phyloP scores from a whole-genome alignment of 2,113 vertebrate species.

The Excalfactoria chinensis region DNA sequence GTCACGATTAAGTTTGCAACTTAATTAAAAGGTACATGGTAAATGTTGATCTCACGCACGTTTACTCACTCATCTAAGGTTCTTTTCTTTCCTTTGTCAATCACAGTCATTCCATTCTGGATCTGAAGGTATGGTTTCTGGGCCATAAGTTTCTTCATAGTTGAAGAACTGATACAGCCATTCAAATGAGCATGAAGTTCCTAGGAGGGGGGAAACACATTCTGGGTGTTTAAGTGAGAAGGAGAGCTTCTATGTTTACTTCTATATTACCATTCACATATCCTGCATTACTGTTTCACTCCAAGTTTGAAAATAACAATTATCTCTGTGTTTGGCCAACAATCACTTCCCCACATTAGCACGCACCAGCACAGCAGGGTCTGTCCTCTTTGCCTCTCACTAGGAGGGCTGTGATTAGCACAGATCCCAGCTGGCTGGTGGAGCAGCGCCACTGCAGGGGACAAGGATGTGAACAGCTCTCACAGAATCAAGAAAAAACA shows the following conservation, averaged over 20 bases:
- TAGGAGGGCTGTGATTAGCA: neutral
- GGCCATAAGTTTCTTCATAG: conserved; percentile 89
- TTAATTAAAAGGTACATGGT: neutral
- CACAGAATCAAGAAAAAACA: neutral
- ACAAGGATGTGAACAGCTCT: neutral
- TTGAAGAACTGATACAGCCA: conserved; percentile 90
- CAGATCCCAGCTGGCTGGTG: accelerated
- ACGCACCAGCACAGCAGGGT: accelerated
- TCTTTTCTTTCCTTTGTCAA: conserved; percentile 88
- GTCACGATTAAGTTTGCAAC: neutral
- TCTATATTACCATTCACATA: accelerated
- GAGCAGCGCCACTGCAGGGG: accelerated
- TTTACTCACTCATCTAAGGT: conserved; percentile 89
- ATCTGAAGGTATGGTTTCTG: conserved; percentile 89
- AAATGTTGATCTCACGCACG: accelerated
- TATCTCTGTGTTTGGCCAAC: neutral
- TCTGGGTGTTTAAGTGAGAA: neutral
- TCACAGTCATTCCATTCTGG: conserved; percentile 86
- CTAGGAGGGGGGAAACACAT: neutral
- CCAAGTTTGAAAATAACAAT: neutral
- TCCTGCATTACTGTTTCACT: neutral
- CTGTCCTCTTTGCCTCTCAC: accelerated
- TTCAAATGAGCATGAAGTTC: conserved; percentile 98
- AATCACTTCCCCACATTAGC: neutral
- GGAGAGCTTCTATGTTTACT: neutral